phyloP scores from a whole-genome alignment of 2,888 invertebrate genomes.

The Oasisia sp. region DNA sequence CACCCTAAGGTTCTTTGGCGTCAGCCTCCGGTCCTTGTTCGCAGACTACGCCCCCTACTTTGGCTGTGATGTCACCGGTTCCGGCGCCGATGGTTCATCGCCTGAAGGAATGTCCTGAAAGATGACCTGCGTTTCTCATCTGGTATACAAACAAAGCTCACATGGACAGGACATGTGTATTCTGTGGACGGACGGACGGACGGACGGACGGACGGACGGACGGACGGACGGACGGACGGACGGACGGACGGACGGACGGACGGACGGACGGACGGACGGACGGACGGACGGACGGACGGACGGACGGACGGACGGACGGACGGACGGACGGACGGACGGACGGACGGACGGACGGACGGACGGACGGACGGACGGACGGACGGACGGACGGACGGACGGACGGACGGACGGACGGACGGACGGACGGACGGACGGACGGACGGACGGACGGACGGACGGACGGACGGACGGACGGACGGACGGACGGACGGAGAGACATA shows the following conservation, averaged over 20 bases:
- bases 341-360: slow-evolving; percentile 7
- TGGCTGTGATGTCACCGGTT: not conserved
- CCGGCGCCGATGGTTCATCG: not conserved
- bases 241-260: no score
- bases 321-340: not conserved
- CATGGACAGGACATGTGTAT: not conserved
- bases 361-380: slow-evolving; percentile 8
- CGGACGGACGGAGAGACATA: not conserved
- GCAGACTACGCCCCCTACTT: not conserved
- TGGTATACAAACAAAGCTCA: no score
- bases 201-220: no score
- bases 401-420: slow-evolving; percentile 7
- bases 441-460: slow-evolving; percentile 8
- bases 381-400: slow-evolving; percentile 8
- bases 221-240: no score
- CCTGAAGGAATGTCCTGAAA: not conserved
- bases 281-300: no score
- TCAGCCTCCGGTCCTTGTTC: not conserved
- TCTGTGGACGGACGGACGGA: no score
- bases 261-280: no score
- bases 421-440: slow-evolving; percentile 8
- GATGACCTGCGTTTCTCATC: not conserved
- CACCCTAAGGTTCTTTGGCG: not conserved
- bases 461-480: slow-evolving; percentile 8
- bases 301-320: no score